Base-by-base conservation (phyloP, 2,888 invertebrate genomes). In the Dicycla oo region DNA sequence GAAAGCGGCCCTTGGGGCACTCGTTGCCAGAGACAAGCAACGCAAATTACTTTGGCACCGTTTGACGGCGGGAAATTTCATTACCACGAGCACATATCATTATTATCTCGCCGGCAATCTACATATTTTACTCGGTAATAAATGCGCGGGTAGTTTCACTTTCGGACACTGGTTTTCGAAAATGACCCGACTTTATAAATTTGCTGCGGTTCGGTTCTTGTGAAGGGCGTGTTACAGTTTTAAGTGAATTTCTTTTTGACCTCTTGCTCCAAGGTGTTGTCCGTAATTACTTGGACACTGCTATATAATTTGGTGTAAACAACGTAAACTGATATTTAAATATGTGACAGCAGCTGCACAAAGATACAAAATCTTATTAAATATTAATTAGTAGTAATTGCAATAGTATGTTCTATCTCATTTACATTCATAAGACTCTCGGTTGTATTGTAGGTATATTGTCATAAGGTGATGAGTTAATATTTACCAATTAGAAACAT, bases 51-150 rank as follows among this genome's bases (percentile, higher is more conserved):
- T 95, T 94, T 95, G 96, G 95, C 96, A 96, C 95, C 95, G 93
- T 96, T 96, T 96, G 96, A 96, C 95, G 94, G 94, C 95, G 94
- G 95, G 95, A 95, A 96, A 96, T 95, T 96, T 96, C 96, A 95
- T 96, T 96, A 95, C 95, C 95, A 95, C 94, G 92, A 94, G 95
- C 95, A 96, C 96, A 96, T 95, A 96, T 96, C 95, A 95, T 96
- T 95, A 96, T 96, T 96, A 95, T 95, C 95, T 95, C 89, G 90
- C 91, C 91, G 90, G 92, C 96, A 95, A 96, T 96, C 96, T 96
- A 95, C 96, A 95, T 95, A 95, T 95, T 96, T 95, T 95, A 94
- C 94, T 92, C 91, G 89, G 94, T 94, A 95, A 95, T 95, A 95
- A 95, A 95, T 94, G 95, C 92, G 91, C 93, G 92, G 92, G 94